Evolutionary conservation across 1,140 invertebrate species (phyloP).

Genomic region (Saccostrea glomerata): DNA sequence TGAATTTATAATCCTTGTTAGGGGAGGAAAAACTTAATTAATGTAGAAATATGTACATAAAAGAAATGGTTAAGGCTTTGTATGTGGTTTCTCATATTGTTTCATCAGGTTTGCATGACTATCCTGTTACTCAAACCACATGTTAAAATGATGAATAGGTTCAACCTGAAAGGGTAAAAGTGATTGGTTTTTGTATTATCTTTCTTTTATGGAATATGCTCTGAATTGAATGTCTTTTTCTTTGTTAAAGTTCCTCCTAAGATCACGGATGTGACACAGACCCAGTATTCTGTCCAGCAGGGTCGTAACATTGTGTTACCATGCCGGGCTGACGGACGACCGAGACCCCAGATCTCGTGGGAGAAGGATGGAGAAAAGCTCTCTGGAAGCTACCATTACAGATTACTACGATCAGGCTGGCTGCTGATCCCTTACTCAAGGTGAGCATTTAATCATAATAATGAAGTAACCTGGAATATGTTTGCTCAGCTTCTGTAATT

Average conservation of each 20-base stretch:
- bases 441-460: conserved; percentile 49
- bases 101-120: not conserved
- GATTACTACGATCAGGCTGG: conserved; percentile 65
- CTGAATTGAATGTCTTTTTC: not conserved
- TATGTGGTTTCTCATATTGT: not conserved
- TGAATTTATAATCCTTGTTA: not conserved
- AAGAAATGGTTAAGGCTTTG: not conserved
- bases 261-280: conserved; percentile 63
- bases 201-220: not conserved
- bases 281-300: conserved; percentile 68
- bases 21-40: not conserved
- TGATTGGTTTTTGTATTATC: too few relatives aligned
- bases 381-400: conserved; percentile 64
- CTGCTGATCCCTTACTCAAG: conserved; percentile 74
- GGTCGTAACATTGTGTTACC: conserved; percentile 73
- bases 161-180: too few relatives aligned
- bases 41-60: not conserved
- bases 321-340: conserved; percentile 77
- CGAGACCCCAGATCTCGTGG: conserved; percentile 76
- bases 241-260: conserved; percentile 71
- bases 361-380: conserved; percentile 74
- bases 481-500: too few relatives aligned
- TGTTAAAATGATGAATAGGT: too few relatives aligned
- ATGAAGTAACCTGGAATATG: too few relatives aligned
- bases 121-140: not conserved